These are phyloP conservation scores for Salvator merianae DNA, from an alignment of 2,113 vertebrate genomes.

Conservation along the genomic window DNA sequence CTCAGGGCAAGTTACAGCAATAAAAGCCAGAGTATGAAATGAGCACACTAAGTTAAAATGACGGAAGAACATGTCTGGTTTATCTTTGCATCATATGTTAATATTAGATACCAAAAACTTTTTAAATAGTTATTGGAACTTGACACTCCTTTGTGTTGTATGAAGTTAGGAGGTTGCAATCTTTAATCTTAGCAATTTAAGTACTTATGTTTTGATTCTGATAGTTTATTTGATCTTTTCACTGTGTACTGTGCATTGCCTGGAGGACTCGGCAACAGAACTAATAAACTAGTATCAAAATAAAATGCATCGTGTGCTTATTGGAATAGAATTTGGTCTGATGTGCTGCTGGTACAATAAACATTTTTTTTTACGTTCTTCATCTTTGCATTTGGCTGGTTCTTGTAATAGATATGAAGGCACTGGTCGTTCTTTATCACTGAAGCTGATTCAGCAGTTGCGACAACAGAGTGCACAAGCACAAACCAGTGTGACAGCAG, in stretches of 20 bases:
- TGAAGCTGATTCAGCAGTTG: constrained; percentile 96
- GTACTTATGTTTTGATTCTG: background rate
- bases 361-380: background rate
- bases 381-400: background rate
- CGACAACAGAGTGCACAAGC: constrained; percentile 92
- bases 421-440: constrained; percentile 93
- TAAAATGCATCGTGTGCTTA: background rate
- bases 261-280: background rate
- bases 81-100: background rate
- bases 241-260: background rate
- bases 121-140: background rate
- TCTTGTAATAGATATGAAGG: constrained; percentile 87
- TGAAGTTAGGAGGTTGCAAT: background rate
- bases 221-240: background rate
- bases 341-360: background rate
- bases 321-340: background rate
- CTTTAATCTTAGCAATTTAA: background rate
- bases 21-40: too few relatives aligned
- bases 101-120: background rate
- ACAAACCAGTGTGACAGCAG: constrained; percentile 86
- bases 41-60: too few relatives aligned
- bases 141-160: background rate
- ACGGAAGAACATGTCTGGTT: background rate
- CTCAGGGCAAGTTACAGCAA: too few relatives aligned
- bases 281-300: background rate